A percentile compares a stretch with the other conserved stretches of the same genome.
Conservation (phyloP, 2,888 invertebrate species). For the Diabrotica balteata region DNA sequence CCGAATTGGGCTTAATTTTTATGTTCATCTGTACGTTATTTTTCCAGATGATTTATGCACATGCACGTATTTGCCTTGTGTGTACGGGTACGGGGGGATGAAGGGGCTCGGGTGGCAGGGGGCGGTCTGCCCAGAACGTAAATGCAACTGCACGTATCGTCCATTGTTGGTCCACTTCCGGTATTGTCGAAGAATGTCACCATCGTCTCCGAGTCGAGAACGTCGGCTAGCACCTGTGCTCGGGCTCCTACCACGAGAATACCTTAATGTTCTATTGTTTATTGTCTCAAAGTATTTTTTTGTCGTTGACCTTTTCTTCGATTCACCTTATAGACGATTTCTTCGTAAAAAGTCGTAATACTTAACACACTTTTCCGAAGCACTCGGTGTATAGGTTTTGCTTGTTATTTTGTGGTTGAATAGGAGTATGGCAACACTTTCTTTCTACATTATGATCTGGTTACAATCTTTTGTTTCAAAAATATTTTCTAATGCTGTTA, state of each 20-base stretch:
- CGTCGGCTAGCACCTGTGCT: constrained; percentile 45
- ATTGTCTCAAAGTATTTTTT: constrained; percentile 37
- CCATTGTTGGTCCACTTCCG: constrained; percentile 58
- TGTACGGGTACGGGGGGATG: constrained; percentile 37
- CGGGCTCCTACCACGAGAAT: constrained; percentile 32
- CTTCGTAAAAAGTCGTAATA: constrained; percentile 25
- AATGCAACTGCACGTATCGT: constrained; percentile 56
- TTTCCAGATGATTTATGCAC: constrained; percentile 51
- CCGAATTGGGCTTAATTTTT: constrained; percentile 24
- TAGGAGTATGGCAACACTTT: constrained; percentile 2
- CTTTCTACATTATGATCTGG: neutral
- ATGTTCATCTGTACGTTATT: constrained; percentile 19
- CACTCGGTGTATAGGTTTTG: constrained; percentile 8
- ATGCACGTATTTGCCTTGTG: constrained; percentile 48
- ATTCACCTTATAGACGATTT: constrained; percentile 26
- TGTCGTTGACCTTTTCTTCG: constrained; percentile 26
- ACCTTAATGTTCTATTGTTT: constrained; percentile 38
- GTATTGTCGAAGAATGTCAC: constrained; percentile 51
- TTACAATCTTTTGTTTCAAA: too few relatives aligned
- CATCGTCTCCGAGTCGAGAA: constrained; percentile 1
- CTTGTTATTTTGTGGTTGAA: constrained; percentile 6
- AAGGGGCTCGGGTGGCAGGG: constrained; percentile 42
- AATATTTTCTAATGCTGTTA: too few relatives aligned
- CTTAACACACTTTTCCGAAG: constrained; percentile 28
- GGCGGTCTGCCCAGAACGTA: constrained; percentile 50